Evolutionary conservation across 2,888 invertebrate genomes (phyloP).

Genomic region (Malthinus seriepunctatus): DNA sequence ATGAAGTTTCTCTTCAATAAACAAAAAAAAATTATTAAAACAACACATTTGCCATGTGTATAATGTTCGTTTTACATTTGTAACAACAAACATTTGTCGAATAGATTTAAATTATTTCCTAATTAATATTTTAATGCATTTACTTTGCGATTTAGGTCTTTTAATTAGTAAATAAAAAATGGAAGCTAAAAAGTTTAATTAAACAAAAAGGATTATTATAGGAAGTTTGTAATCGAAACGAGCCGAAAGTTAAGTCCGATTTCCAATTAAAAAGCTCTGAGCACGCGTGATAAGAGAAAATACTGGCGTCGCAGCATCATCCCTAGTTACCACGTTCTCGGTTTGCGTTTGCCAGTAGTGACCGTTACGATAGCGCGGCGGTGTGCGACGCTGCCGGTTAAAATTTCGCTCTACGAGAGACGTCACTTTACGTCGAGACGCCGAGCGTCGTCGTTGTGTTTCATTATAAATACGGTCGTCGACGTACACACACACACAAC

Average conservation of each 20-base stretch:
- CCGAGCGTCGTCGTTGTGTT: conserved; percentile 21
- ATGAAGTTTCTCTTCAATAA: no score
- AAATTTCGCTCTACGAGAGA: conserved; percentile 14
- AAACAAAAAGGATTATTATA: no score
- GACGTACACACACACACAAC: conserved; percentile 30
- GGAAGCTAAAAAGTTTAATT: no score
- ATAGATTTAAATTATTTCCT: no score
- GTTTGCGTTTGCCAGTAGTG: conserved; percentile 19
- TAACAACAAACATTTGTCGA: no score
- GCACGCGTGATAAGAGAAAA: conserved; percentile 26
- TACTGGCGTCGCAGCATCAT: conserved; percentile 17
- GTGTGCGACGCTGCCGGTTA: conserved; percentile 21
- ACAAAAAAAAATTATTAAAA: no score
- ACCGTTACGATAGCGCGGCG: conserved; percentile 25
- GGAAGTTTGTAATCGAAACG: conserved; percentile 20
- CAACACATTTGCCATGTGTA: no score
- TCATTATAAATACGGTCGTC: conserved; percentile 21
- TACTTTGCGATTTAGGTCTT: no score
- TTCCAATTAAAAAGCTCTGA: conserved; percentile 31
- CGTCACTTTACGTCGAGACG: conserved; percentile 34
- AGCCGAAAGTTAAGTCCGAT: conserved; percentile 29
- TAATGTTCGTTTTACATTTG: no score
- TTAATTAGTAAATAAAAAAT: no score
- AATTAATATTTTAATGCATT: no score
- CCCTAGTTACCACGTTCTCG: conserved; percentile 10